Evolutionary conservation across 2,113 vertebrate genomes (phyloP).

Genomic region (Eulacestoma nigropectus): DNA sequence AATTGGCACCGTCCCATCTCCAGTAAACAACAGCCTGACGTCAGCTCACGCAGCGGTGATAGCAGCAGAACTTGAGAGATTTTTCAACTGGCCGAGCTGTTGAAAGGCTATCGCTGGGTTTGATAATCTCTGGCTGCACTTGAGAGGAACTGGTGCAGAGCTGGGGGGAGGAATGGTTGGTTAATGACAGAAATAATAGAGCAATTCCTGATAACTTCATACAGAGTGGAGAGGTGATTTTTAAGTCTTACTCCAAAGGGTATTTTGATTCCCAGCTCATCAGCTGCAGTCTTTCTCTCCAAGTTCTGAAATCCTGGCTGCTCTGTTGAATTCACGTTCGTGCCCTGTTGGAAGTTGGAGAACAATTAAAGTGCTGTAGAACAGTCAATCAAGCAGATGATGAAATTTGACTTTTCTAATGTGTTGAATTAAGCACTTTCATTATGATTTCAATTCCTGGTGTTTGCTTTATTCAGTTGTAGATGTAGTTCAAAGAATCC

Average conservation of each 20-base stretch:
- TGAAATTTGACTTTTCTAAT: slow-evolving; percentile 30
- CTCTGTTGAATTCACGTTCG: background rate
- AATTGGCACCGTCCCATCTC: slow-evolving; percentile 68
- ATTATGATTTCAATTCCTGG: background rate
- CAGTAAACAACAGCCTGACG: slow-evolving; percentile 72
- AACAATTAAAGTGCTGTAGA: background rate
- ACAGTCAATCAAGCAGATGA: slow-evolving; percentile 37
- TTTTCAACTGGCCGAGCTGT: slow-evolving; percentile 41
- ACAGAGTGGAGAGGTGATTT: background rate
- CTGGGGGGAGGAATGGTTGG: background rate
- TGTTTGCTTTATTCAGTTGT: background rate
- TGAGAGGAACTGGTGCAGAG: slow-evolving; percentile 35
- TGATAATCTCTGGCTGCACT: slow-evolving; percentile 65
- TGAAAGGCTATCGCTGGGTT: slow-evolving; percentile 61
- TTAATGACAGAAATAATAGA: slow-evolving; percentile 63
- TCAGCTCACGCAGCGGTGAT: slow-evolving; percentile 37
- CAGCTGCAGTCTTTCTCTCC: background rate
- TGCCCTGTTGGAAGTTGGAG: background rate
- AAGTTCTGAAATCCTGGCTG: background rate
- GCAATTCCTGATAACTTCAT: slow-evolving; percentile 48
- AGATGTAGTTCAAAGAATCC: background rate
- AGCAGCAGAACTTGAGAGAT: slow-evolving; percentile 55
- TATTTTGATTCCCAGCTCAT: background rate
- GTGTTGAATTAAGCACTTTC: slow-evolving; percentile 10
- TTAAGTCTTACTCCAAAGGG: background rate